Base-by-base conservation (phyloP, 2,888 invertebrate genomes). In the Dascillus cervinus region DNA sequence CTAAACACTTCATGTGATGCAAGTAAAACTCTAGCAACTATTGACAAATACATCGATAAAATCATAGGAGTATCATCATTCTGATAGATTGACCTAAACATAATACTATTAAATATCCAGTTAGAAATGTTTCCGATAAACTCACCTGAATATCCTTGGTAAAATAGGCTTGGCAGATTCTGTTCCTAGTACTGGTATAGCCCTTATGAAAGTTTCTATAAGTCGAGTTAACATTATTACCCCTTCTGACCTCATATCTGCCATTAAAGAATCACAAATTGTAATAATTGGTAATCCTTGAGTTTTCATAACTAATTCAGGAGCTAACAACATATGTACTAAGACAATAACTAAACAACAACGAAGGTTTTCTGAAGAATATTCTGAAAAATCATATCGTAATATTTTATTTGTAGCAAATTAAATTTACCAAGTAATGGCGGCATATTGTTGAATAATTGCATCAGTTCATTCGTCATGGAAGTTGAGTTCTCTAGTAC, bases 321-420 rank as follows among this genome's bases (percentile, higher is more conserved):
- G 86, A 41, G 80, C 82, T 6, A 92, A 65, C 9, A 90, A 64
- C 0, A 88, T 73, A 59, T 91, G 89, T 1, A 83, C 86, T 60
- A 86, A 79, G 58, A 84, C 81, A 55, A 94, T 83, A 50, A 82
- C 77, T 8, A 91, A 70, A 41, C 86, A 83, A 35, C 79, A 75
- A 39, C 82, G 72, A 6, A 92, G 69, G 60, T 86, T 82, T 55
- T 92, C 91, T 0, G 86, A 77, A 0, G 87, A 82, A 60, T 77
- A 73, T 62, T 91, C 90, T 85, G 63, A 9, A 66, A 65, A 22
- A 33, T 33, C 11, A 23, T 10, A 15, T 14, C 11, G 23, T 11
- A 1, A 11, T 2, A 24, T 3, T 15, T 8, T 10, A 10, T 13
- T 8, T n/a, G 8, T 10, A 31, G 37, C 11, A 9, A 15, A 8